Evolutionary conservation across 1,140 invertebrate genomes (phyloP), one percentile per base, ranked within the genome.

Genomic region (Melitaea cinxia): DNA sequence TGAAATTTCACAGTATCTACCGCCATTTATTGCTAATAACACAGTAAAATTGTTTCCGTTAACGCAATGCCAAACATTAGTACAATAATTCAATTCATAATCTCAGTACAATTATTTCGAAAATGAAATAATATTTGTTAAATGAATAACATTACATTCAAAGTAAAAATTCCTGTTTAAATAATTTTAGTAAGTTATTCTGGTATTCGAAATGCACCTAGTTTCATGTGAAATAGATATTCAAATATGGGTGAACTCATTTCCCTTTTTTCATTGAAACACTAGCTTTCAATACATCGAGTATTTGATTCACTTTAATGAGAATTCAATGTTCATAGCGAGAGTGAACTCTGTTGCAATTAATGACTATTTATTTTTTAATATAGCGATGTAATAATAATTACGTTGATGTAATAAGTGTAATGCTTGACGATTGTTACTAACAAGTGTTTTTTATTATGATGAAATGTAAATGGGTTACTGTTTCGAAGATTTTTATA

Each of bases 231-330:
- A 15, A 42, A 2, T 14, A 17, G 37, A 42, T 42, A 42, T 42
- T 42, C 37, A 14, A 42, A 42, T 42, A 42, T 50, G 19, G 6
- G 10, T 26, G 47, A 50, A 50, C 47, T 50, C 21, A 50, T 50
- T 50, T 26, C 21, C 47, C 24, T 50, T 50, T 47, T 50, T 23
- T 14, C 45, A 50, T 50, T 50, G n/a, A 26, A 50, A 50, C 24
- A 50, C 47, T 49, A 50, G 47, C 47, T 50, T 50, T 50, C 47
- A 24, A 26, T 26, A 50, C 39, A 42, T 15, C 47, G 47, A 50
- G 47, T 24, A 50, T 50, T 50, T 50, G 47, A 50, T 50, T 26
- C 21, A 24, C 21, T 26, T 50, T 50, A 50, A 50, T 50, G 47
- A 50, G 47, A 24, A 50, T 24, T 24, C 47, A 50, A 42, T 42